Evolutionary conservation across 1,140 invertebrate genomes (phyloP).

Genomic region (Drosophila tristis): DNA sequence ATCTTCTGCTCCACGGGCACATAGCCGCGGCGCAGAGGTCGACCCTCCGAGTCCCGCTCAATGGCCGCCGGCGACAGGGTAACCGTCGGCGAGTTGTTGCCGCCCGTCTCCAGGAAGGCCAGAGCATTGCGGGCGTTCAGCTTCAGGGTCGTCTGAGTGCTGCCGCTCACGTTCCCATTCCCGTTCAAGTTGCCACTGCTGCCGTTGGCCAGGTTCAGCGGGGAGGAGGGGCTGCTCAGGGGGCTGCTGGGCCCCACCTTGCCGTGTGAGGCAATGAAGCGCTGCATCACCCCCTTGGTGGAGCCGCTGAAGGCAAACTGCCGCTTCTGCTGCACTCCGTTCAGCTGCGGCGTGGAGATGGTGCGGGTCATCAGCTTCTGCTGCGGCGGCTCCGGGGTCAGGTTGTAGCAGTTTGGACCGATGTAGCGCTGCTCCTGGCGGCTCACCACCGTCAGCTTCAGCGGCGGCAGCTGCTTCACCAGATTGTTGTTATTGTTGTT

Average conservation of each 20-base stretch:
- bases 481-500: constrained; percentile 31
- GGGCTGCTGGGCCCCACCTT: constrained; percentile 85
- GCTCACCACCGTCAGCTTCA: constrained; percentile 51
- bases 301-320: constrained; percentile 86
- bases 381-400: constrained; percentile 84
- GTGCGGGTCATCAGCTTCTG: constrained; percentile 86
- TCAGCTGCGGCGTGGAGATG: constrained; percentile 86
- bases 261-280: constrained; percentile 90
- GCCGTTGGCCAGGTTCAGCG: constrained; percentile 3
- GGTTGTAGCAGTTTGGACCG: constrained; percentile 81
- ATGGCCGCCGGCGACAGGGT: constrained; percentile 83
- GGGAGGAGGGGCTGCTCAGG: constrained; percentile 9
- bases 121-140: constrained; percentile 61
- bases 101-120: constrained; percentile 59
- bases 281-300: constrained; percentile 91
- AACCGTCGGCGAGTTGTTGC: constrained; percentile 12
- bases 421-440: constrained; percentile 76
- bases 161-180: constrained; percentile 40
- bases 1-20: constrained; percentile 91
- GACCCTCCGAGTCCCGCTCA: constrained; percentile 85
- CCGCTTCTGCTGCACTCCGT: constrained; percentile 83
- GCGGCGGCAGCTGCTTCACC: constrained; percentile 22
- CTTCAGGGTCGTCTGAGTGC: constrained; percentile 41
- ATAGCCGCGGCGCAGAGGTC: constrained; percentile 87
- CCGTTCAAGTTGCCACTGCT: constrained; percentile 77